Conservation (phyloP, 2,797 vertebrate genomes). For the Lacerta viridis region DNA sequence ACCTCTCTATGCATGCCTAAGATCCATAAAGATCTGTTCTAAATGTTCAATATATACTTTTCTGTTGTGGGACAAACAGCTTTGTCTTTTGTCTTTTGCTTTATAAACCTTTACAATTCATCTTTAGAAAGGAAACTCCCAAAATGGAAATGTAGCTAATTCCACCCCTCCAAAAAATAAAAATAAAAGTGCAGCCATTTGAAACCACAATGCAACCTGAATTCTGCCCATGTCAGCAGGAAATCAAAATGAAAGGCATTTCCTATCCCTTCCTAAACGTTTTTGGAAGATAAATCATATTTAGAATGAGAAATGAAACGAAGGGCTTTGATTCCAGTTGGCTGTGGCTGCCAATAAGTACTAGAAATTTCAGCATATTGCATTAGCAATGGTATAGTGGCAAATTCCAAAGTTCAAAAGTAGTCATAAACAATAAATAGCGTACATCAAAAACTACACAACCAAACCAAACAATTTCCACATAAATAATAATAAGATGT, state of each 20-base stretch:
- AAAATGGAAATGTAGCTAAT: slow-evolving; percentile 46
- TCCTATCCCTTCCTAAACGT: slow-evolving; percentile 18
- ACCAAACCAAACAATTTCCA: too few species aligned
- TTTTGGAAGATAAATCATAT: slow-evolving; percentile 46
- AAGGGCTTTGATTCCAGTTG: slow-evolving; percentile 13
- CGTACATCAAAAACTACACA: too few species aligned
- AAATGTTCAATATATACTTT: slow-evolving; percentile 35
- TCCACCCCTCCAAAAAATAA: background rate
- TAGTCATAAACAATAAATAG: background rate
- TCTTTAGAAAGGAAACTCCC: slow-evolving; percentile 27
- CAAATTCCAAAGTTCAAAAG: background rate
- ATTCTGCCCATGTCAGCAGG: background rate
- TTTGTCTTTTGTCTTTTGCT: background rate
- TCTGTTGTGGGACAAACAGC: accelerated
- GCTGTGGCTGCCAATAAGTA: background rate
- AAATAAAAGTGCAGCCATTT: background rate
- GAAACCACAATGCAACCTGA: background rate
- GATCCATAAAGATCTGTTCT: slow-evolving; percentile 17
- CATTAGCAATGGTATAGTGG: background rate
- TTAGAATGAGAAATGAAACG: background rate
- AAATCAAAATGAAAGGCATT: background rate
- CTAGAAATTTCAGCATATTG: slow-evolving; percentile 10
- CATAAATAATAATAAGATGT: background rate
- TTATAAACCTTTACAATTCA: background rate
- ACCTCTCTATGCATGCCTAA: background rate